A percentile compares a stretch with the other conserved stretches of the same genome.
phyloP scores from a whole-genome alignment of 2,888 invertebrate genomes.

The Ecliptopera silaceata region DNA sequence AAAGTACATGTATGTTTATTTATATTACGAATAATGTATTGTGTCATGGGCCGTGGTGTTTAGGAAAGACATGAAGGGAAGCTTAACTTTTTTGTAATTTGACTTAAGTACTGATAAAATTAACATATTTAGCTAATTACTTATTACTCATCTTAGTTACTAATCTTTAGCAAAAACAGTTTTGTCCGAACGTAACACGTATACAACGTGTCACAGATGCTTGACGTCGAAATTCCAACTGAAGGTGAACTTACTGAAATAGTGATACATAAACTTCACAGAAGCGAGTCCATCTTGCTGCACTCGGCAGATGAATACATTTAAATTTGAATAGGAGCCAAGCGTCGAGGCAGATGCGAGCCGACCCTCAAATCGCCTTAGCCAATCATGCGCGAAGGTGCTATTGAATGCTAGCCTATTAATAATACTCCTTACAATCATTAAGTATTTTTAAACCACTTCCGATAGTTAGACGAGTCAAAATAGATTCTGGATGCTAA shows the following conservation, averaged over 20 bases:
- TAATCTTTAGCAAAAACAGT: background rate
- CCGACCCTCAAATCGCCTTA: constrained; percentile 68
- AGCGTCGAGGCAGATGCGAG: constrained; percentile 61
- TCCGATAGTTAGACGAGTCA: constrained; percentile 11
- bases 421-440: constrained; percentile 46
- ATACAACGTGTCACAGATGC: constrained; percentile 19
- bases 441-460: constrained; percentile 27
- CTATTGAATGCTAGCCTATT: constrained; percentile 41
- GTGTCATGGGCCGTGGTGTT: too few relatives aligned
- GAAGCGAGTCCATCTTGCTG: constrained; percentile 32
- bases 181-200: background rate
- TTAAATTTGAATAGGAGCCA: constrained; percentile 72
- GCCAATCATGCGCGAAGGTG: constrained; percentile 74
- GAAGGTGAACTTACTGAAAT: constrained; percentile 34
- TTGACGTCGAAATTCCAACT: constrained; percentile 17
- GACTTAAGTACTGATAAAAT: too few relatives aligned
- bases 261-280: constrained; percentile 31
- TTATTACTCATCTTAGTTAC: too few relatives aligned
- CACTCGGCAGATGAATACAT: constrained; percentile 48
- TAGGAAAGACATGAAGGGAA: too few relatives aligned
- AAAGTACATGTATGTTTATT: too few relatives aligned
- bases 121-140: too few relatives aligned
- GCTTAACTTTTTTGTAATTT: too few relatives aligned
- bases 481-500: background rate
- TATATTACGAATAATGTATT: too few relatives aligned